Conservation (phyloP, 1,140 invertebrate genomes). For the Monochamus saltuarius region DNA sequence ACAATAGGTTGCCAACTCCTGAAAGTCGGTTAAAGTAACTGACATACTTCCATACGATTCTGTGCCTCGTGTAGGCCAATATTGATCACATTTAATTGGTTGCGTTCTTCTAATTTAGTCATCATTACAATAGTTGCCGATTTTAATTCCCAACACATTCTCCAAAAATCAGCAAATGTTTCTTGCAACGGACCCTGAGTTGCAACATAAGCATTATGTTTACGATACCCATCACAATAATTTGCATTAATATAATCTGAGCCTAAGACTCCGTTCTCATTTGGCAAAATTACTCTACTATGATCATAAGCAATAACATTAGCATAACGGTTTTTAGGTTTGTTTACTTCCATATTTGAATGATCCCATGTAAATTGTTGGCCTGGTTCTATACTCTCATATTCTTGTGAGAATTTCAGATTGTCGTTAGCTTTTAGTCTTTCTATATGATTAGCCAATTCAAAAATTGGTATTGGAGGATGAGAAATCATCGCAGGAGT, state of each 20-base stretch:
- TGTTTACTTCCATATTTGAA: constrained; percentile 96
- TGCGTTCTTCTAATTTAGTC: constrained; percentile 95
- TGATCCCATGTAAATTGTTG: constrained; percentile 99
- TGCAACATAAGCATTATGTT: constrained; percentile 96
- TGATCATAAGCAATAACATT: constrained; percentile 99
- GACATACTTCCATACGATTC: constrained; percentile 95
- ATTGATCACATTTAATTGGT: constrained; percentile 96
- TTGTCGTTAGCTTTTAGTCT: constrained; percentile 95
- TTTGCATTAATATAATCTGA: constrained; percentile 99
- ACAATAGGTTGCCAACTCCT: constrained; percentile 96
- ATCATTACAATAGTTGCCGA: constrained; percentile 96
- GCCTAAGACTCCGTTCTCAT: constrained; percentile 77
- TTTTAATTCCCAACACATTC: constrained; percentile 98
- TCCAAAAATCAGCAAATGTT: constrained; percentile 97
- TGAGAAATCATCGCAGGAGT: constrained; percentile 96
- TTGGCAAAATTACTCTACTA: constrained; percentile 93
- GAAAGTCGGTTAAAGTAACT: constrained; percentile 87
- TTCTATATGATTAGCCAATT: constrained; percentile 94
- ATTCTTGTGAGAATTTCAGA: constrained; percentile 94
- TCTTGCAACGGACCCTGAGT: constrained; percentile 97
- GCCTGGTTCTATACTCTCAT: constrained; percentile 96
- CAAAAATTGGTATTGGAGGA: constrained; percentile 93
- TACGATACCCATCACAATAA: constrained; percentile 94
- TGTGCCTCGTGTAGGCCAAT: constrained; percentile 91
- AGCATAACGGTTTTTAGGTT: constrained; percentile 98